Base-by-base conservation (phyloP, 2,113 vertebrate genomes). In the Antechinus stuartii region DNA sequence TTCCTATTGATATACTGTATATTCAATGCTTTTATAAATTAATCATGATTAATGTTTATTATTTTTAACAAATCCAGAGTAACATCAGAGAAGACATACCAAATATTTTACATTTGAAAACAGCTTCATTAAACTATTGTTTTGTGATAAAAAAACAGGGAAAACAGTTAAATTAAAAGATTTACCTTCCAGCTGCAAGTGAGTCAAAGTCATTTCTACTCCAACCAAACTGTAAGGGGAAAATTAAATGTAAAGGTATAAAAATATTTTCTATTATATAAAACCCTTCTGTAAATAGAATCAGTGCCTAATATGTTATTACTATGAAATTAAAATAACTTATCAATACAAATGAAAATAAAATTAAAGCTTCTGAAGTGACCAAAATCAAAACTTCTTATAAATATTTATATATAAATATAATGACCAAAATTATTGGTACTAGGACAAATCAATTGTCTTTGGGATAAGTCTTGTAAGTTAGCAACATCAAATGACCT, bases 161-260 rank as follows among this genome's bases (percentile, higher is more conserved):
- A 90, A 50, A 96, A 96, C 93, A 50, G 61, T 42, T 46, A 49
- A 42, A 93, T 96, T 1, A 90, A 49, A 47, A 95, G 50, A 97
- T 91, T 97, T 99, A 99, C 99, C 99, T 99, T 98, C 99, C 99
- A 0, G 99, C 98, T 92, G 99, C 99, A 94, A 99, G 98, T 61
- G 99, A 98, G 97, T 99, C 98, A 90, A 99, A 99, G 52, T 99
- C 98, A 27, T 98, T 98, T 54, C 92, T 98, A 92, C 98, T 97
- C 99, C 99, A 99, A 54, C 98, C 98, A 98, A 99, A 99, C 99
- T 99, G 97, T 90, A 98, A 98, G 90, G 92, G 94, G 96, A 97
- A 84, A 57, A 47, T 57, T 57, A 27, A 56, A 68, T 5, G 12
- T 68, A 68, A 68, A 91, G 24, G 46, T 0, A 97, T 94, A 96